A percentile compares a stretch with the other conserved stretches of the same genome.
These are phyloP conservation scores for Pimephales promelas DNA, from an alignment of 2,113 vertebrate species.

Conservation along the genomic window DNA sequence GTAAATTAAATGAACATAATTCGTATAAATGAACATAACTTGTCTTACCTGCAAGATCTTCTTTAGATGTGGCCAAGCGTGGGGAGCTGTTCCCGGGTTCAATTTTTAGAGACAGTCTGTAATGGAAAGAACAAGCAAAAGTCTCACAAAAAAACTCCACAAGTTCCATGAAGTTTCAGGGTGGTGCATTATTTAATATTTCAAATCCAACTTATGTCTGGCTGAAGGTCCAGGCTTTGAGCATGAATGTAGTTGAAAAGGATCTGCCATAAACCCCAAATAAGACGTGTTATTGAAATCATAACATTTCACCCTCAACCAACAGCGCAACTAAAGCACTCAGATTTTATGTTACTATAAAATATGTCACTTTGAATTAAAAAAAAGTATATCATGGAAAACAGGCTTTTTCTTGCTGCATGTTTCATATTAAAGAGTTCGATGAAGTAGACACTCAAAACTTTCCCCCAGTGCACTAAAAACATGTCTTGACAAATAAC, in stretches of 20 bases:
- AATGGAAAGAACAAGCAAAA: conserved; percentile 59
- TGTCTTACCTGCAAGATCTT: conserved; percentile 86
- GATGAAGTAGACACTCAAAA: no score
- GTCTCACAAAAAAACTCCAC: conserved; percentile 2
- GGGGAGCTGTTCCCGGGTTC: conserved; percentile 92
- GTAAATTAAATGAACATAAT: no score
- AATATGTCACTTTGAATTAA: not conserved
- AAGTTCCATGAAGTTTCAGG: not conserved
- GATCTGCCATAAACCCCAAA: not conserved
- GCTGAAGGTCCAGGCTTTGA: not conserved
- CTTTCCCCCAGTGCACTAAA: not conserved
- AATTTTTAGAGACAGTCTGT: conserved; percentile 89
- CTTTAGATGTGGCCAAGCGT: conserved; percentile 88
- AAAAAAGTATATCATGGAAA: not conserved
- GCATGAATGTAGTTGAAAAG: not conserved
- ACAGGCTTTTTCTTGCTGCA: not conserved
- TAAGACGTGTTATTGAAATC: not conserved
- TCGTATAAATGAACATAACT: not conserved
- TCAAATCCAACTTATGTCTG: conserved; percentile 9
- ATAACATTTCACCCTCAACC: not conserved
- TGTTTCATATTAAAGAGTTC: not conserved
- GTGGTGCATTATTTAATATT: not conserved
- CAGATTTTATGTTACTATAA: not conserved
- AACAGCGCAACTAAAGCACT: not conserved
- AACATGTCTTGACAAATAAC: not conserved